Evolutionary conservation across 2,113 vertebrate species (phyloP), one percentile per base, ranked within the genome.

Genomic region (Mystacornis crossleyi): DNA sequence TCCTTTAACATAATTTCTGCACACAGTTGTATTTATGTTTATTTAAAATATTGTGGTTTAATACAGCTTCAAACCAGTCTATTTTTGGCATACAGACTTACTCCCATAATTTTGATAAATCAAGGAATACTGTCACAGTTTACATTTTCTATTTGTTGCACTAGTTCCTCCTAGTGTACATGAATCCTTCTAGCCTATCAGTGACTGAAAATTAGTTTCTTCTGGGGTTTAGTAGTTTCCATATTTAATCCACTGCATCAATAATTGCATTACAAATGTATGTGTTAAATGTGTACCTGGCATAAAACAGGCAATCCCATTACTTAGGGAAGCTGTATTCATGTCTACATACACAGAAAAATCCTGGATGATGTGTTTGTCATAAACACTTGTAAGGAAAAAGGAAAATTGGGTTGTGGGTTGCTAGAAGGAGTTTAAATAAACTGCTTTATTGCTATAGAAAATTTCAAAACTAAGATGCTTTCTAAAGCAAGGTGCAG

Each of bases 381-480:
- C 66, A 77, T 88, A 86, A 96, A 79, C 43, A 53, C 19, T 89
- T 57, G 48, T 79, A 95, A 94, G 57, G 14, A 80, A 71, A 90
- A 83, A 64, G 21, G 71, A 85, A 93, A 93, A 96, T 58, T 88
- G 58, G 20, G 54, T 90, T 87, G 65, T 91, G 66, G 20, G 26
- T 43, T 93, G 81, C 45, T 86, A 89, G 62, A 90, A 95, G 40
- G 48, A 66, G 42, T 91, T 96, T 80, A 94, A 96, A 95, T 88
- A 82, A 91, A 93, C 65, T 62, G 62, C 15, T 95, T 91, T 80
- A 93, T 91, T 72, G 61, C 33, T 89, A 79, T 26, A n/a, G 84
- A 91, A 93, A 91, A 69, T 40, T 75, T 90, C 5, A 91, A 84
- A 93, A 72, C 26, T 67, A 82, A 65, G 50, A 66, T 51, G 34